Evolutionary conservation across 2,797 vertebrate species (phyloP), one percentile per base, ranked within the genome.

Genomic region (Bufotes viridis): DNA sequence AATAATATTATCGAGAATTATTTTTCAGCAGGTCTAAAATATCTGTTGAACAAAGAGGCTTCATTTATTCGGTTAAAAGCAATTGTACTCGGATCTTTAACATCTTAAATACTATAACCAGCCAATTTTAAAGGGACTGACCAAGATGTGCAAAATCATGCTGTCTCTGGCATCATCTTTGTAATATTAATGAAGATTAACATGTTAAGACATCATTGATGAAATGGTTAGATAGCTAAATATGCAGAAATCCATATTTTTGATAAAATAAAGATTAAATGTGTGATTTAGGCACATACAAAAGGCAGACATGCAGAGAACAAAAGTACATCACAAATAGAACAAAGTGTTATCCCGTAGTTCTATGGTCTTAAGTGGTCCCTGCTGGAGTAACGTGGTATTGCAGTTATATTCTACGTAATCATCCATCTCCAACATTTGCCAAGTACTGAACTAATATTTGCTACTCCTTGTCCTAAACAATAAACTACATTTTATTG

Each of bases 361-460:
- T 15, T 81, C 76, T 18, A 29, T 42, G 79, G 58, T 49, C 20
- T 81, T 51, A 53, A 67, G 80, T 65, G 60, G 61, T 26, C 14
- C 80, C 80, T 81, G 34, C 61, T 81, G 80, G 80, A 15, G 11
- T 3, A 7, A 81, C 15, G 34, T 17, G 61, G 80, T 49, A 81
- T 15, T 81, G 80, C 80, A 65, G 80, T 13, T 61, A 15, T 12
- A 18, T 60, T 69, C 29, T 24, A 6, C 3, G 24, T 20, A 51
- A 75, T 22, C 15, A 5, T 22, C 5, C 18, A 17, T 22, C 5
- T 12, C 51, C 7, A 74, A 74, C 34, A 8, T 42, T 22, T 49
- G 34, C 2, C 70, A 74, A 74, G 17, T 20, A 20, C 29, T 74
- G 20, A 20, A 49, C 70, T 49, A 15, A 72, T 20, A 42, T 49